phyloP scores from a whole-genome alignment of 2,888 invertebrate species.

The Caenorhabditis sinica region DNA sequence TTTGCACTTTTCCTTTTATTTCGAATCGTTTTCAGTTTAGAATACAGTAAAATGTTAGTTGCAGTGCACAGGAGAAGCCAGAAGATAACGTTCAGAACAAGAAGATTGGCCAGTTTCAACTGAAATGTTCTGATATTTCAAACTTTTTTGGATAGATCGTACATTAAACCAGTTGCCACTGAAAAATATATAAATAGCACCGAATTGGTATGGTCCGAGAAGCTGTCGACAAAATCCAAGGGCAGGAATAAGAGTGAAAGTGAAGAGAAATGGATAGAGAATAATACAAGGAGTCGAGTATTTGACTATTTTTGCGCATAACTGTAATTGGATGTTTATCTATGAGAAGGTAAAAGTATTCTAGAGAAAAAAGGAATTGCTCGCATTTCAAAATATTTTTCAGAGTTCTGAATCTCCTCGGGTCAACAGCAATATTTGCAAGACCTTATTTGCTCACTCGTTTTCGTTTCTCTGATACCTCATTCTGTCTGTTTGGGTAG shows the following conservation, averaged over 20 bases:
- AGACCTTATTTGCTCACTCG: background rate
- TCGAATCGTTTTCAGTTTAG: conserved; percentile 16
- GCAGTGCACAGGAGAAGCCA: background rate
- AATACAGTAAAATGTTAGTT: conserved; percentile 11
- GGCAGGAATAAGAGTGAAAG: conserved; percentile 36
- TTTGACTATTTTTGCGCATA: conserved; percentile 19
- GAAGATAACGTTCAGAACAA: conserved; percentile 11
- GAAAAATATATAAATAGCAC: conserved; percentile 53
- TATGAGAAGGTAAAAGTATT: too few relatives aligned
- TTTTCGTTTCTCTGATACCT: conserved; percentile 11
- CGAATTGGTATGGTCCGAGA: conserved; percentile 45
- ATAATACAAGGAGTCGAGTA: conserved; percentile 4
- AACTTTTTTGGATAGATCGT: background rate
- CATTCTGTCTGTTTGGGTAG: conserved; percentile 22
- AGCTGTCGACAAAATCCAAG: conserved; percentile 55
- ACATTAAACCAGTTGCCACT: conserved; percentile 33
- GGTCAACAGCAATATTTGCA: background rate
- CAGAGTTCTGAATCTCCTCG: too few relatives aligned
- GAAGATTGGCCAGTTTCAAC: conserved; percentile 33
- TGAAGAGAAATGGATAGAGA: conserved; percentile 35
- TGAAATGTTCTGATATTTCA: conserved; percentile 15
- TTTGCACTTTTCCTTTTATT: conserved; percentile 23
- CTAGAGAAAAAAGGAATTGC: background rate
- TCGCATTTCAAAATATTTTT: too few relatives aligned
- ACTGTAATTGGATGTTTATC: conserved; percentile 14